Base-by-base conservation (phyloP, 2,113 vertebrate species). In the Microtus richardsoni region DNA sequence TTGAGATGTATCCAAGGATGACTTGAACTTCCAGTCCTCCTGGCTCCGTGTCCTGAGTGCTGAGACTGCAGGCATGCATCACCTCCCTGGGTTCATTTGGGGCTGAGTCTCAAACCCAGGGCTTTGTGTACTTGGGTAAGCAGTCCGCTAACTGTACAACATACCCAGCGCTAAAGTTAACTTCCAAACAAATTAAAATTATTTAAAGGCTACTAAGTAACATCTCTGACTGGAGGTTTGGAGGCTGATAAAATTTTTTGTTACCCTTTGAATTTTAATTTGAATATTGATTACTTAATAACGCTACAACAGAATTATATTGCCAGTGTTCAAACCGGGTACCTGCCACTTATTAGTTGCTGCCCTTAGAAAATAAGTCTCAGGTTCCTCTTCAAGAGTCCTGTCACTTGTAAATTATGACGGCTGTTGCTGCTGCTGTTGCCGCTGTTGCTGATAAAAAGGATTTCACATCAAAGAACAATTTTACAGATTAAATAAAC, bases 401-500 rank as follows among this genome's bases (percentile, higher is more conserved):
- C 85, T 95, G 54, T 91, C 36, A 91, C 68, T 88, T 91, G 10
- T 91, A 93, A 92, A 83, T 96, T 94, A 92, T 62, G 39, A 30
- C 26, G 78, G 9, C 58, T 95, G 49, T 3, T 88, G 64, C 21
- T 71, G 22, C 71, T 85, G 88, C 52, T 89, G 49, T 33, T 58
- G 79, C 52, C 85, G 9, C 30, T 92, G 49, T 21, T 91, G 16
- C 36, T 92, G 49, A 1, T 93, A 78, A 93, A 92, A 94, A 79
- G 39, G 54, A 91, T 30, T 44, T 47, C 19, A 62, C 47, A 90
- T 89, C 33, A 78, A 87, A 91, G 93, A n/a, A 10, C 8, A 91
- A 17, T 68, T 93, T 16, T 83, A 68, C 79, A 24, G 74, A 91
- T 89, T 86, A 91, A 89, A 93, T 86, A 93, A 93, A 28, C 85